Conservation (phyloP, 2,888 invertebrate species). For the Syritta pipiens region DNA sequence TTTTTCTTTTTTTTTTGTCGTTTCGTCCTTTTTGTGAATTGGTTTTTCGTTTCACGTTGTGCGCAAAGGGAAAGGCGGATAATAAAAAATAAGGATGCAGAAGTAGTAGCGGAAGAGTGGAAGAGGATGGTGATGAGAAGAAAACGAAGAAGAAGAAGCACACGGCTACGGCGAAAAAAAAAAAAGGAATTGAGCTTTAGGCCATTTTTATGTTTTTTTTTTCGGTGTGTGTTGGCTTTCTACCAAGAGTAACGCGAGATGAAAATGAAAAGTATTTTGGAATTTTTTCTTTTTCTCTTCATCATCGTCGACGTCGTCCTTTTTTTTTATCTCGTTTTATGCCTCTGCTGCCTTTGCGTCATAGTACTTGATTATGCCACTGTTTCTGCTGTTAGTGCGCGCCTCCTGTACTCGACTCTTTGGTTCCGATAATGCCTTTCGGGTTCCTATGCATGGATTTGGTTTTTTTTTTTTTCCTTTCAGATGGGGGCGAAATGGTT, state of each 20-base stretch:
- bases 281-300: slow-evolving; percentile 22
- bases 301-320: slow-evolving; percentile 38
- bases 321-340: slow-evolving; percentile 50
- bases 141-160: background rate
- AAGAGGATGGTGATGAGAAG: background rate
- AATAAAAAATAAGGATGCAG: slow-evolving; percentile 33
- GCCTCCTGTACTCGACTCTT: background rate
- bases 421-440: slow-evolving; percentile 16
- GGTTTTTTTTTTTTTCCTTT: slow-evolving; percentile 40
- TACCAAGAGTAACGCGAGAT: slow-evolving; percentile 43
- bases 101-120: background rate
- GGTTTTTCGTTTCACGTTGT: slow-evolving; percentile 54
- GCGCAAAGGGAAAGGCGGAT: slow-evolving; percentile 27
- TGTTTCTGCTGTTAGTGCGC: slow-evolving; percentile 12
- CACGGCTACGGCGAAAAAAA: background rate
- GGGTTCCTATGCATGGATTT: slow-evolving; percentile 13
- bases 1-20: background rate
- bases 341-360: slow-evolving; percentile 28
- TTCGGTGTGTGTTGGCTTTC: slow-evolving; percentile 32
- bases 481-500: slow-evolving; percentile 16
- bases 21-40: slow-evolving; percentile 47
- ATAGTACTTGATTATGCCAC: slow-evolving; percentile 47
- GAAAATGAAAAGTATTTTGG: slow-evolving; percentile 64
- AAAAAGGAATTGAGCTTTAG: slow-evolving; percentile 21
- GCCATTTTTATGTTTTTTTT: slow-evolving; percentile 44